Percentiles rank a stretch among this genome's conserved stretches.
phyloP scores from a whole-genome alignment of 2,888 invertebrate genomes.

The Choristoneura rosaceana region DNA sequence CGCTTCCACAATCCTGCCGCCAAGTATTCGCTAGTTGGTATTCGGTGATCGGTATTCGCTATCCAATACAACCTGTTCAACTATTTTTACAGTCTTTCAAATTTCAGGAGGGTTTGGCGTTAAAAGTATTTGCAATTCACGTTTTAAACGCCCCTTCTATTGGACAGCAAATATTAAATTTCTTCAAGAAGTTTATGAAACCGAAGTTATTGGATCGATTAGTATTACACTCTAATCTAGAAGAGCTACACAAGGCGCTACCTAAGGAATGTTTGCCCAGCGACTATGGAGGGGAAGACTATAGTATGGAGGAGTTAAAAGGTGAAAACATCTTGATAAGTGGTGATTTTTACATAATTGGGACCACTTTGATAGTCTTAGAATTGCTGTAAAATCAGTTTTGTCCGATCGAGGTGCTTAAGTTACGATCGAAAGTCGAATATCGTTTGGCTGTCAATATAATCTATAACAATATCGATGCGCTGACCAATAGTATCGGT shows the following conservation, averaged over 20 bases:
- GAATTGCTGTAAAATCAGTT: no score
- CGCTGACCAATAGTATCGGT: no score
- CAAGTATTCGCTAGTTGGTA: no score
- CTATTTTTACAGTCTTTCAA: neutral
- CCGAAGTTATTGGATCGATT: constrained; percentile 74
- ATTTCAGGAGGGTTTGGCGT: constrained; percentile 79
- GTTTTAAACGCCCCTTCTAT: constrained; percentile 70
- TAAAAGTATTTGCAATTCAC: constrained; percentile 72
- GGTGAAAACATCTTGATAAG: constrained; percentile 51
- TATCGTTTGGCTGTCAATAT: no score
- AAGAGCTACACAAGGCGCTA: constrained; percentile 62
- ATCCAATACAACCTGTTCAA: neutral
- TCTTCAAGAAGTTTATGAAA: constrained; percentile 71
- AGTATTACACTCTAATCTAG: constrained; percentile 60
- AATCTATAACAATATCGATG: no score
- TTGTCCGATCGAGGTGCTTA: no score
- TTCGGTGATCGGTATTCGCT: no score
- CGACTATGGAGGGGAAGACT: constrained; percentile 70
- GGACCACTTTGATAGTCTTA: no score
- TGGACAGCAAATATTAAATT: constrained; percentile 60
- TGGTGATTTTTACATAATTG: no score
- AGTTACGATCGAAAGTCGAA: no score
- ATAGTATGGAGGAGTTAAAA: constrained; percentile 63
- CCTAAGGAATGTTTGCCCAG: constrained; percentile 67
- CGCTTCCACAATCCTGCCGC: no score